Conservation (phyloP, 2,113 vertebrate genomes). For the Antennarius striatus region DNA sequence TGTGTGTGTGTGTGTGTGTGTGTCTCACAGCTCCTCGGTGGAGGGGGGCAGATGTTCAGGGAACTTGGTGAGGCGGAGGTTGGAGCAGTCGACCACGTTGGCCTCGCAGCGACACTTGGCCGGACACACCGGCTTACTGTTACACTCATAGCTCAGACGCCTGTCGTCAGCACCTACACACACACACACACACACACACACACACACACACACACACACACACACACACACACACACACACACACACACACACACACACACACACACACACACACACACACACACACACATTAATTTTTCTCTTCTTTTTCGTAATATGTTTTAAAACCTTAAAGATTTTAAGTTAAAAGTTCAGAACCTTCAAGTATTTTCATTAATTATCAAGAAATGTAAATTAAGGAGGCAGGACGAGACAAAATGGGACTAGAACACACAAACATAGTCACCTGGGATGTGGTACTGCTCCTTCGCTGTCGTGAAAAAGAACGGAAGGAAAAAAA, state of each 20-base stretch:
- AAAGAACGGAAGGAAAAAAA: slow-evolving; percentile 32
- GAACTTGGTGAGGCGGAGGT: slow-evolving; percentile 91
- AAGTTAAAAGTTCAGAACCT: too few species aligned
- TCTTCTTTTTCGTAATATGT: too few species aligned
- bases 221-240: too few species aligned
- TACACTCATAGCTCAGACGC: slow-evolving; percentile 90
- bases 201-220: background rate
- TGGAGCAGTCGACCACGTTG: slow-evolving; percentile 91
- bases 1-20: slow-evolving; percentile 19
- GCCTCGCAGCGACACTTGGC: slow-evolving; percentile 95
- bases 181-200: slow-evolving; percentile 22
- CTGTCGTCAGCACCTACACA: slow-evolving; percentile 87
- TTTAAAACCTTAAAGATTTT: too few species aligned
- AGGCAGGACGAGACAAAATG: too few species aligned
- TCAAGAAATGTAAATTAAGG: too few species aligned
- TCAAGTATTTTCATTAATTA: too few species aligned
- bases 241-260: too few species aligned
- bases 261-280: too few species aligned
- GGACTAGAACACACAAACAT: background rate
- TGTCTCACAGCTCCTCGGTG: slow-evolving; percentile 88
- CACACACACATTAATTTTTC: too few species aligned
- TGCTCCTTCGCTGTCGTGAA: slow-evolving; percentile 76
- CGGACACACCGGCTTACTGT: slow-evolving; percentile 89
- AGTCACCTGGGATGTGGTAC: slow-evolving; percentile 73
- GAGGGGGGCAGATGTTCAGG: slow-evolving; percentile 90